Conservation (phyloP, 2,113 vertebrate genomes). For the Xiphophorus hellerii region DNA sequence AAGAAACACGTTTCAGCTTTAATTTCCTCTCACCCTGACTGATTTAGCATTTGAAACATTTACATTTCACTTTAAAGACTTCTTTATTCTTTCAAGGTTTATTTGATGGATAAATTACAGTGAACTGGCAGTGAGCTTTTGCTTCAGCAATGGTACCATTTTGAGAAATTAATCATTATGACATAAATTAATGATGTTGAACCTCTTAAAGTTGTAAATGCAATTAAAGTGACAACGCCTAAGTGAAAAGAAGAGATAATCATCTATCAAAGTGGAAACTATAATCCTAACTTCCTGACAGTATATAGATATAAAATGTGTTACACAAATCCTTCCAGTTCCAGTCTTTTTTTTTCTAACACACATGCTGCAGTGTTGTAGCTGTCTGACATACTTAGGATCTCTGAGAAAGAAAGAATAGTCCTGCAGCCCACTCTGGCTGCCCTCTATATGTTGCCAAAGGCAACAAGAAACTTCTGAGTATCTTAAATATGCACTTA, state of each 20-base stretch:
- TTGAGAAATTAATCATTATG: constrained; percentile 28
- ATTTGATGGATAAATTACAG: constrained; percentile 11
- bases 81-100: background rate
- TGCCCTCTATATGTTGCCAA: constrained; percentile 39
- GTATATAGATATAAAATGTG: background rate
- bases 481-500: constrained; percentile 67
- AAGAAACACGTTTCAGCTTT: constrained; percentile 56
- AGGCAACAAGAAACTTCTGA: constrained; percentile 54
- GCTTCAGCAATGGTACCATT: constrained; percentile 3
- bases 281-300: background rate
- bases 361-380: constrained; percentile 12
- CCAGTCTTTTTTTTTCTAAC: background rate
- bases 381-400: constrained; percentile 27
- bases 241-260: constrained; percentile 8
- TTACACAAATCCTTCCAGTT: background rate
- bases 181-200: constrained; percentile 1
- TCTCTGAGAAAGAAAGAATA: constrained; percentile 29
- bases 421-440: constrained; percentile 29
- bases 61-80: background rate
- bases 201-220: constrained; percentile 12
- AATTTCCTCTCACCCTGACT: constrained; percentile 36
- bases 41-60: background rate
- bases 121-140: background rate
- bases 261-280: background rate
- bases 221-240: constrained; percentile 17